phyloP scores from a whole-genome alignment of 1,140 invertebrate genomes.

The Belonocnema kinseyi region DNA sequence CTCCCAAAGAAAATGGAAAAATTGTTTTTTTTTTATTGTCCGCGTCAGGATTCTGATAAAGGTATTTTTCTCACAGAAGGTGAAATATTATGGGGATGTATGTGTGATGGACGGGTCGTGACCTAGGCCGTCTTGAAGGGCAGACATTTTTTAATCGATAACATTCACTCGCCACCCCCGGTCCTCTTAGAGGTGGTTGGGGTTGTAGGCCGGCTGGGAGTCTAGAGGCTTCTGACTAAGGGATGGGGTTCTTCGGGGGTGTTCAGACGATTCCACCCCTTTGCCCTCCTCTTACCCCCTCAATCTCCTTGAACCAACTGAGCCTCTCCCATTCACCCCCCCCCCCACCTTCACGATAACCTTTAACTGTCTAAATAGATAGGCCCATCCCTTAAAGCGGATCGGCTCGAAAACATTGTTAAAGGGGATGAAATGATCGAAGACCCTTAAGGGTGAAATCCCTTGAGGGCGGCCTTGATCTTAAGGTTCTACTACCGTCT shows the following conservation, averaged over 20 bases:
- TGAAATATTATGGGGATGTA: constrained; percentile 36
- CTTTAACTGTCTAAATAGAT: constrained; percentile 70
- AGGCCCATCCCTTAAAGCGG: constrained; percentile 70
- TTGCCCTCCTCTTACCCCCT: background rate
- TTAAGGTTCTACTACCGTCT: constrained; percentile 30
- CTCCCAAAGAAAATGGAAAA: too few species aligned
- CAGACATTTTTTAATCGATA: constrained; percentile 77
- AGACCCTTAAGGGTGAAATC: constrained; percentile 5
- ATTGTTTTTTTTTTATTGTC: too few species aligned
- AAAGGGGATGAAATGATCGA: constrained; percentile 37
- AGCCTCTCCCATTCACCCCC: constrained; percentile 29
- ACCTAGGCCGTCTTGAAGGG: constrained; percentile 76
- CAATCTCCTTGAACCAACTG: background rate
- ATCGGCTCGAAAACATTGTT: constrained; percentile 73
- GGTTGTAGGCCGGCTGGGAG: constrained; percentile 44
- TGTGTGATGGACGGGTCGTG: constrained; percentile 71
- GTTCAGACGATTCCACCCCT: constrained; percentile 23
- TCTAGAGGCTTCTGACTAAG: constrained; percentile 55
- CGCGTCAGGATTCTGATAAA: too few species aligned
- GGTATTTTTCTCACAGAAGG: too few species aligned
- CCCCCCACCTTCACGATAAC: background rate
- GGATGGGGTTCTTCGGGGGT: constrained; percentile 50
- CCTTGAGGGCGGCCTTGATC: constrained; percentile 24
- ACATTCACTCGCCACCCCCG: constrained; percentile 54
- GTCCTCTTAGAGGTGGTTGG: constrained; percentile 39